These are phyloP conservation scores for Glaucopsyche alexis DNA, from an alignment of 2,888 invertebrate species.

Conservation along the genomic window DNA sequence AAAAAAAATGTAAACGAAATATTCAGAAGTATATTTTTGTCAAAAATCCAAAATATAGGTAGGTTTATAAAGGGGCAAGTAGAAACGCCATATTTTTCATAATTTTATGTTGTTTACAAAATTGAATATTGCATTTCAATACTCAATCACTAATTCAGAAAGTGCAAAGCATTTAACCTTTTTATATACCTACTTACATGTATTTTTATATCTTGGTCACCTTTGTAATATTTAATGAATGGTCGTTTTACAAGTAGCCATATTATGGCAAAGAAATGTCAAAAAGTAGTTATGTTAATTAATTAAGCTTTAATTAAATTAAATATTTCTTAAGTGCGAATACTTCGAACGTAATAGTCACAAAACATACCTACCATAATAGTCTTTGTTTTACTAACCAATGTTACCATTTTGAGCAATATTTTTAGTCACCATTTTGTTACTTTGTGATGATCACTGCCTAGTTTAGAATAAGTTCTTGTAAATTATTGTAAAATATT, in stretches of 20 bases:
- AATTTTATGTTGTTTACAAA: not conserved
- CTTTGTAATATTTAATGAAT: not conserved
- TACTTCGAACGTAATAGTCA: conserved; percentile 28
- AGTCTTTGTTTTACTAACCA: conserved; percentile 38
- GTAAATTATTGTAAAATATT: conserved; percentile 72
- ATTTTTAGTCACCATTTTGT: conserved; percentile 21
- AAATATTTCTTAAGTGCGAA: conserved; percentile 18
- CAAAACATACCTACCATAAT: conserved; percentile 29
- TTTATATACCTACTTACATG: not conserved
- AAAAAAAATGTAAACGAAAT: not conserved
- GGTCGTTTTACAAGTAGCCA: conserved; percentile 8
- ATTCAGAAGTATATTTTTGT: too few species aligned
- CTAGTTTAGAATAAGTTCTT: conserved; percentile 54
- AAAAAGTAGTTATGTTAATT: conserved; percentile 20
- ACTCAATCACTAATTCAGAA: not conserved
- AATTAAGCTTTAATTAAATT: conserved; percentile 59
- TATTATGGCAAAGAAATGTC: conserved; percentile 10
- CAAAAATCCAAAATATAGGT: not conserved
- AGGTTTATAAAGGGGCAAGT: not conserved
- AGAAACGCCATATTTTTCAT: conserved; percentile 6
- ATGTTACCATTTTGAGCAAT: conserved; percentile 52
- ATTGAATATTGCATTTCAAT: not conserved
- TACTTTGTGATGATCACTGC: conserved; percentile 54
- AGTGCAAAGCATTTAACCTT: not conserved
- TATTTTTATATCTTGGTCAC: not conserved